phyloP scores from a whole-genome alignment of 2,888 invertebrate genomes.

The Steinernema hermaphroditum region DNA sequence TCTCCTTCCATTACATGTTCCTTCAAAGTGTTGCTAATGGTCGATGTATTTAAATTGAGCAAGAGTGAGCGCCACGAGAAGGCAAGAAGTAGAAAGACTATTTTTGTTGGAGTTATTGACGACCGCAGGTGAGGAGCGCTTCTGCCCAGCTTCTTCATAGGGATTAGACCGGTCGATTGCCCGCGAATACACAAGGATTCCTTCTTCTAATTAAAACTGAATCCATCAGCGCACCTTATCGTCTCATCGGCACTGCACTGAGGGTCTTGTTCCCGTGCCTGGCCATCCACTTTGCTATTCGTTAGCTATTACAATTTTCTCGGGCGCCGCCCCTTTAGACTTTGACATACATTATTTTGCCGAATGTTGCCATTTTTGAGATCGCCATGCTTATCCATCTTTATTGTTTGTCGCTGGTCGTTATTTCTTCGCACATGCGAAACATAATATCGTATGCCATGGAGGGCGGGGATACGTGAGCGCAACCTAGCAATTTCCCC shows the following conservation, averaged over 20 bases:
- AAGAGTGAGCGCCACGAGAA: background rate
- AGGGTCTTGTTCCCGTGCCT: background rate
- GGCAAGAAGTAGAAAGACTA: background rate
- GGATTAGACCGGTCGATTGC: conserved; percentile 29
- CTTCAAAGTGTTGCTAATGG: background rate
- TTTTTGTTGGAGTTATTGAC: conserved; percentile 14
- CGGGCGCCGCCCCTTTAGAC: no score
- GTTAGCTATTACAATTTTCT: no score
- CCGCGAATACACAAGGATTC: conserved; percentile 6
- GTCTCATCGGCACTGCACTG: conserved; percentile 22
- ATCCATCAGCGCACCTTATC: conserved; percentile 29
- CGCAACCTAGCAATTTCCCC: no score
- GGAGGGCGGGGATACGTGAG: no score
- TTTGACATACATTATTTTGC: no score
- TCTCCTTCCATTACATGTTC: no score
- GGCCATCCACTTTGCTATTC: background rate
- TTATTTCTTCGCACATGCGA: no score
- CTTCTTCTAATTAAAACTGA: conserved; percentile 23
- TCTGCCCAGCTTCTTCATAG: conserved; percentile 3
- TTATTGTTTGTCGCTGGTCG: no score
- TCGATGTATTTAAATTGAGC: conserved; percentile 11
- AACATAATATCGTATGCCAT: no score
- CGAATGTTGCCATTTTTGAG: no score
- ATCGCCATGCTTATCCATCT: no score
- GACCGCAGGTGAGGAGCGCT: conserved; percentile 27